These are phyloP conservation scores for Leucopsar rothschildi DNA, from an alignment of 2,113 vertebrate species.

Conservation along the genomic window DNA sequence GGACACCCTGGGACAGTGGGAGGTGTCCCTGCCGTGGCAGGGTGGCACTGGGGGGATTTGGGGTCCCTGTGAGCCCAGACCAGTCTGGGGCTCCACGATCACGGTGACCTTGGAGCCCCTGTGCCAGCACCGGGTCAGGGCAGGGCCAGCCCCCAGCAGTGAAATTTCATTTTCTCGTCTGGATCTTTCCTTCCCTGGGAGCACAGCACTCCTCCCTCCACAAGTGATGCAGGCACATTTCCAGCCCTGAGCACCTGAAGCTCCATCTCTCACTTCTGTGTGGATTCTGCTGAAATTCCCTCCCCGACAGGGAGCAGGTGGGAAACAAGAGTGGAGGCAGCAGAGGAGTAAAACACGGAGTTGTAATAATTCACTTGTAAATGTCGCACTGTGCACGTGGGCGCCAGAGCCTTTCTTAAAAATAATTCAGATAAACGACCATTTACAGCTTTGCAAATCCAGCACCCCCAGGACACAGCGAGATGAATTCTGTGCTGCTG, in stretches of 20 bases:
- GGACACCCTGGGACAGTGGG: neutral
- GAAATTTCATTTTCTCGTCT: neutral
- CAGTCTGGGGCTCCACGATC: fast-evolving
- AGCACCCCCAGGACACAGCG: neutral
- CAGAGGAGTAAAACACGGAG: neutral
- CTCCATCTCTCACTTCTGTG: neutral
- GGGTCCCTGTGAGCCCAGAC: fast-evolving
- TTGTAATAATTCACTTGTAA: neutral
- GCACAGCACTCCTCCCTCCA: neutral
- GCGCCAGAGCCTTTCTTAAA: neutral
- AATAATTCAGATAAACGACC: neutral
- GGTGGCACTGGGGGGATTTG: neutral
- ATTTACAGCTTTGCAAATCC: neutral
- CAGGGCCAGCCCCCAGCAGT: neutral
- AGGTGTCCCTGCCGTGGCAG: neutral
- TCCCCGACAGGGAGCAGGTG: neutral
- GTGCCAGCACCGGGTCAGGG: fast-evolving
- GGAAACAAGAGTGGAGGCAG: neutral
- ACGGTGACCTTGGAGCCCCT: fast-evolving
- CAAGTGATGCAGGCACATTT: neutral
- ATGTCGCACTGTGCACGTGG: neutral
- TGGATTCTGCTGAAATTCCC: neutral
- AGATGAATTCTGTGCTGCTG: neutral
- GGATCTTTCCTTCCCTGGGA: neutral
- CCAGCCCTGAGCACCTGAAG: neutral